Evolutionary conservation across 2,797 vertebrate genomes (phyloP).

Genomic region (Myiothlypis coronata): DNA sequence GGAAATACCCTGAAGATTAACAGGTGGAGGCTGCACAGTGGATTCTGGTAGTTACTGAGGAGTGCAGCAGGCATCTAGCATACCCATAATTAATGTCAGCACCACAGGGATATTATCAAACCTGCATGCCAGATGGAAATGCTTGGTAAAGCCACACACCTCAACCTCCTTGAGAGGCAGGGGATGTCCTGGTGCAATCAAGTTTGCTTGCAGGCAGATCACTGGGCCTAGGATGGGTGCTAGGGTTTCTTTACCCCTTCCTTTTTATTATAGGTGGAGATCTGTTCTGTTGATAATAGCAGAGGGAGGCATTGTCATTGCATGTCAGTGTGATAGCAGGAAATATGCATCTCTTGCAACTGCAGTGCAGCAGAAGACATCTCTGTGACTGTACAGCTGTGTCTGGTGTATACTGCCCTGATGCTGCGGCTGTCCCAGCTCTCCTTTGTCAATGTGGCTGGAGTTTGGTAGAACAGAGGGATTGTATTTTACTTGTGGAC

Average conservation of each 20-base stretch:
- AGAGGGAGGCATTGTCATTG: not conserved
- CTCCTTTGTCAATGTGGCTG: not conserved
- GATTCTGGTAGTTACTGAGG: not conserved
- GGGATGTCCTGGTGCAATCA: not conserved
- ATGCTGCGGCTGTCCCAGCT: not conserved
- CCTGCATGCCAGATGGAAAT: not conserved
- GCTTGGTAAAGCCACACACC: not conserved
- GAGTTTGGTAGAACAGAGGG: not conserved
- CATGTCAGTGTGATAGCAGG: not conserved
- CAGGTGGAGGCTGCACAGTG: not conserved
- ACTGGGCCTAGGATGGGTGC: not conserved
- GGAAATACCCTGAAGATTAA: not conserved
- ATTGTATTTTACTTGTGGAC: not conserved
- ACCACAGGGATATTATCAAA: not conserved
- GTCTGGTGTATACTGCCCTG: not conserved
- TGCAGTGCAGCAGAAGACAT: not conserved
- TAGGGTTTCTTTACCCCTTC: not conserved
- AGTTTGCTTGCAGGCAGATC: not conserved
- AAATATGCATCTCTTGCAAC: rapidly evolving
- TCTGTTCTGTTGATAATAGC: not conserved
- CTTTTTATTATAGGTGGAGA: not conserved
- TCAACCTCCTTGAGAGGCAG: not conserved
- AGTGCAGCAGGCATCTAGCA: not conserved
- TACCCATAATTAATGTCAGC: not conserved
- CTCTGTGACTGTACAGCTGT: not conserved